Evolutionary conservation across 1,140 invertebrate species (phyloP), one percentile per base, ranked within the genome.

Genomic region (Penaeus japonicus): DNA sequence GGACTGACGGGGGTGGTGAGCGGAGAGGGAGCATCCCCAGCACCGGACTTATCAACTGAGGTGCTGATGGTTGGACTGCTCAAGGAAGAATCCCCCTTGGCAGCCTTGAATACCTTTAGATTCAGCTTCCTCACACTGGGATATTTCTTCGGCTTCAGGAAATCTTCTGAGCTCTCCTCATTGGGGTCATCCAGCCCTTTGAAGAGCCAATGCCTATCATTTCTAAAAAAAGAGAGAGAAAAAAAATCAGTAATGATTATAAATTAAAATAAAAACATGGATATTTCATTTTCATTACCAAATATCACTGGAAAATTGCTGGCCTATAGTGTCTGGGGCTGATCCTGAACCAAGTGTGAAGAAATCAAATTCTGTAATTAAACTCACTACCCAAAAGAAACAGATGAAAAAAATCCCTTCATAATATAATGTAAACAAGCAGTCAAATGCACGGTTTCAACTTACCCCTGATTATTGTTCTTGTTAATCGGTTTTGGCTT

Each of bases 91-190:
- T 85, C 82, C 32, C 79, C 81, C 18, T 90, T 89, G 7, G 57
- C 84, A 20, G 89, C 83, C 79, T 89, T 90, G 70, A 91, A 91
- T 35, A 92, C 91, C 90, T 92, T 93, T 30, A 93, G 83, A 53
- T 92, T 92, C 17, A 95, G 91, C 91, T 94, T 94, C 91, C 94
- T 94, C 7, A 94, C 92, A 91, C 93, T 94, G 84, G 92, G 92
- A 73, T 89, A 90, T 27, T 82, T 86, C 65, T 94, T 92, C 15
- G 94, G 94, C 55, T 93, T 92, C 89, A 94, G 94, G 62, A 92
- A 91, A 87, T 93, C 93, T 39, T 91, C 91, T 20, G 90, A 79
- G 7, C 89, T 82, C 20, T 87, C 85, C 73, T 93, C 93, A 73
- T 92, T 92, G 88, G 94, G 93, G 73, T 93, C 93, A 90, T 94